Evolutionary conservation across 2,888 invertebrate genomes (phyloP).

Genomic region (Brassicogethes aeneus): DNA sequence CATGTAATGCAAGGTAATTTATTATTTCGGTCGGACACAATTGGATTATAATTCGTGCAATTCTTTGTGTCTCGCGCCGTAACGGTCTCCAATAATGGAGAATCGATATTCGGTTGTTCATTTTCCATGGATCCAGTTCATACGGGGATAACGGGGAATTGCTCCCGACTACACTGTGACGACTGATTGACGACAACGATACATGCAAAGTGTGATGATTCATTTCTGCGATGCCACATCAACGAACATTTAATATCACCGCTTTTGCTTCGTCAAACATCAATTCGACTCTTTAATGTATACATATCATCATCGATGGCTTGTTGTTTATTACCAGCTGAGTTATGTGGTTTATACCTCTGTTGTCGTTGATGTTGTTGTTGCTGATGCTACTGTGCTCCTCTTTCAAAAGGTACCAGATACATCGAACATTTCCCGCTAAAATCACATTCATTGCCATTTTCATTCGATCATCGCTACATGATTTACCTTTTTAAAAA

Average conservation of each 20-base stretch:
- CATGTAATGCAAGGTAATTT: conserved; percentile 29
- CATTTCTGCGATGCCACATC: conserved; percentile 16
- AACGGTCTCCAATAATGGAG: conserved; percentile 25
- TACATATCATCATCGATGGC: too few species aligned
- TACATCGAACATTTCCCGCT: too few species aligned
- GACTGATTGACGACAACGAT: conserved; percentile 38
- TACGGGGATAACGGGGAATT: conserved; percentile 21
- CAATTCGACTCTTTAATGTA: too few species aligned
- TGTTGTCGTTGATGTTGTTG: too few species aligned
- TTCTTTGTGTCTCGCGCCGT: conserved; percentile 24
- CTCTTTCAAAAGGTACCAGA: too few species aligned
- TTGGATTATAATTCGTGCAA: conserved; percentile 30
- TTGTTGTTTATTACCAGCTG: too few species aligned
- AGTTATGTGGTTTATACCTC: too few species aligned
- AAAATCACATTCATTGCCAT: too few species aligned
- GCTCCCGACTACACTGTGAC: conserved; percentile 23
- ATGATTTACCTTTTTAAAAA: too few species aligned
- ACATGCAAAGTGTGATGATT: conserved; percentile 29
- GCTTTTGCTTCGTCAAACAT: too few species aligned
- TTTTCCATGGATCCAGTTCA: conserved; percentile 26
- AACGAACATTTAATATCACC: conserved; percentile 16
- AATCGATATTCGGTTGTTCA: conserved; percentile 30
- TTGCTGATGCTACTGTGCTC: too few species aligned
- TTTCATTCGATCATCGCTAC: too few species aligned
- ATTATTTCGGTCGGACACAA: conserved; percentile 27